phyloP scores from a whole-genome alignment of 2,113 vertebrate species.

The Pteruthius melanotis region DNA sequence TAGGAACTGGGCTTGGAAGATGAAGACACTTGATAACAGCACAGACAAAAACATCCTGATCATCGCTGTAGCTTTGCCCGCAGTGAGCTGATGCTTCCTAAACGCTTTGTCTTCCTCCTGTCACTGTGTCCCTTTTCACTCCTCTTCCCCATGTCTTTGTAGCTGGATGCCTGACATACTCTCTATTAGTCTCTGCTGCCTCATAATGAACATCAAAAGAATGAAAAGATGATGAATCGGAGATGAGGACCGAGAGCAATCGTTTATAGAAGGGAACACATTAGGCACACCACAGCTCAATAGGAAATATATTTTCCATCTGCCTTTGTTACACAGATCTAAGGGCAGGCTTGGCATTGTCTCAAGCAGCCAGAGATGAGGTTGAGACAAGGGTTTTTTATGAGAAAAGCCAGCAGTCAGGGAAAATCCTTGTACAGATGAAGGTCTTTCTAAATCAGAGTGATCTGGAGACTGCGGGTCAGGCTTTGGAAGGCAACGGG shows the following conservation, averaged over 20 bases:
- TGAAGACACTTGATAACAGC: background rate
- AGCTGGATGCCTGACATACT: background rate
- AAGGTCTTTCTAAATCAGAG: background rate
- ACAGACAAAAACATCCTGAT: background rate
- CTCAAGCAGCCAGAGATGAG: background rate
- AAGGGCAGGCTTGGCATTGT: background rate
- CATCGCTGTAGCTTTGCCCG: background rate
- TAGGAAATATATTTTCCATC: background rate
- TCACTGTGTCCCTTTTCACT: background rate
- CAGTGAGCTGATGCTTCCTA: background rate
- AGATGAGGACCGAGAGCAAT: constrained; percentile 17
- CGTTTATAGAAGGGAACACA: background rate
- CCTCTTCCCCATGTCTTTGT: background rate
- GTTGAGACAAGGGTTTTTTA: background rate
- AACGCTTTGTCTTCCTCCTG: background rate
- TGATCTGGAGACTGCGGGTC: accelerated
- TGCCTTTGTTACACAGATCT: constrained; percentile 7
- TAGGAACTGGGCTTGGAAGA: background rate
- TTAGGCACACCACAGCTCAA: background rate
- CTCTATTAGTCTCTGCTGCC: background rate
- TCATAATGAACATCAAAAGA: constrained; percentile 30
- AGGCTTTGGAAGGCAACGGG: background rate
- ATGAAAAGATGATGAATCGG: background rate
- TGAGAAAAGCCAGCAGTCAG: background rate
- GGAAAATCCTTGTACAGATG: background rate